A percentile compares a stretch with the other conserved stretches of the same genome.
phyloP scores from a whole-genome alignment of 1,140 invertebrate species.

The Meloidogyne chitwoodi region DNA sequence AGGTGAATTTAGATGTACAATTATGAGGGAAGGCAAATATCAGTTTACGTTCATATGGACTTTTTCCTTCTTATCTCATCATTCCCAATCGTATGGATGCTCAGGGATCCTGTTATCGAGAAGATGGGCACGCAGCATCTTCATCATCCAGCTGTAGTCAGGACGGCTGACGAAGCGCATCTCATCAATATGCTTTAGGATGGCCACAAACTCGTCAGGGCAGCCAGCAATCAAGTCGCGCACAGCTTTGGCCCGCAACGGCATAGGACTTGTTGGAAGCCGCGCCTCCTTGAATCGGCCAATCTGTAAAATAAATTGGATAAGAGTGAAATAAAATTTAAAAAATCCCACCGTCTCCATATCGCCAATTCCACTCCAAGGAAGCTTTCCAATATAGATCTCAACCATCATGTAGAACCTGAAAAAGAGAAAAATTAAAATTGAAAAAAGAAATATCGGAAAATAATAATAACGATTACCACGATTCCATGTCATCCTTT shows the following conservation, averaged over 20 bases:
- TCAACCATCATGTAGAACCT: slow-evolving; percentile 40
- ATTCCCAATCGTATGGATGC: slow-evolving; percentile 45
- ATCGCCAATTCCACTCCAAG: slow-evolving; percentile 44
- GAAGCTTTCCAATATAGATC: slow-evolving; percentile 38
- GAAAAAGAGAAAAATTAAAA: slow-evolving; percentile 12
- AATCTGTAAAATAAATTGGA: slow-evolving; percentile 3
- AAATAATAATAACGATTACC: slow-evolving; percentile 26
- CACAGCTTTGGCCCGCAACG: neutral
- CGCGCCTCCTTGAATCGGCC: slow-evolving; percentile 1
- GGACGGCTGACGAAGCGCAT: slow-evolving; percentile 18
- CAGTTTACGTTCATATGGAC: too few relatives aligned
- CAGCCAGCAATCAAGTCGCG: slow-evolving; percentile 9
- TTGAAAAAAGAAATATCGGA: neutral
- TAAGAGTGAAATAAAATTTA: slow-evolving; percentile 13
- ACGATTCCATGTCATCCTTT: slow-evolving; percentile 38
- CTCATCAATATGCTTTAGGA: slow-evolving; percentile 16
- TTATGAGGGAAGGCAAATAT: too few relatives aligned
- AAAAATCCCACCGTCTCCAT: slow-evolving; percentile 42
- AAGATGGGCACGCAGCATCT: slow-evolving; percentile 27
- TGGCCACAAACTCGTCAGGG: slow-evolving; percentile 6
- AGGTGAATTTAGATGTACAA: too few relatives aligned
- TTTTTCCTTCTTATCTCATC: too few relatives aligned
- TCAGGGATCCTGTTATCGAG: slow-evolving; percentile 32
- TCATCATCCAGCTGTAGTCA: slow-evolving; percentile 19
- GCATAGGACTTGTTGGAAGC: neutral